Percentiles rank a stretch among this genome's conserved stretches.
Evolutionary conservation across 2,113 vertebrate genomes (phyloP).

Genomic region (Pyrgilauda ruficollis): DNA sequence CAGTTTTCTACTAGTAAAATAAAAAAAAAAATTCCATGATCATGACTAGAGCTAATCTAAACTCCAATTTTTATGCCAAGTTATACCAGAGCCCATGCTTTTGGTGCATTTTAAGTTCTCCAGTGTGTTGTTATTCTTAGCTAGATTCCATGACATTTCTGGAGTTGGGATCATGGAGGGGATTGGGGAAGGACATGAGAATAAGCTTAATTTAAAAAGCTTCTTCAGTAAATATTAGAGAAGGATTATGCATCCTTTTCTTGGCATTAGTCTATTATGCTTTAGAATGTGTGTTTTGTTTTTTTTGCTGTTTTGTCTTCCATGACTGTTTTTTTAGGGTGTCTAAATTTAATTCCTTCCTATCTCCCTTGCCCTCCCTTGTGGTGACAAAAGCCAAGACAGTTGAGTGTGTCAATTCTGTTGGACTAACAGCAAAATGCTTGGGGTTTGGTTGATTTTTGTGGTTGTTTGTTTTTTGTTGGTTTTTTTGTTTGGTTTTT

Average conservation of each 20-base stretch:
- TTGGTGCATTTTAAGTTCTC: not conserved
- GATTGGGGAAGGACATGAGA: not conserved
- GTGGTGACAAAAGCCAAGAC: not conserved
- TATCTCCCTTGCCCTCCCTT: not conserved
- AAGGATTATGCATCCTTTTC: not conserved
- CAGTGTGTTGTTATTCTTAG: not conserved
- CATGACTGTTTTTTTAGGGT: not conserved
- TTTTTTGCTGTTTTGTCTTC: not conserved
- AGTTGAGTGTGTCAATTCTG: fast-evolving
- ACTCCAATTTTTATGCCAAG: not conserved
- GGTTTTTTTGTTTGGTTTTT: not conserved
- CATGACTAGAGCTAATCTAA: not conserved
- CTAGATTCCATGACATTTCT: not conserved
- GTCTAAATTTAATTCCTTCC: not conserved
- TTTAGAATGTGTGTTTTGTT: not conserved
- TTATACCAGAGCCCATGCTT: not conserved
- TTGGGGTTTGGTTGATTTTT: not conserved
- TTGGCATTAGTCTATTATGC: not conserved
- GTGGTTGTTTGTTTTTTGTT: not conserved
- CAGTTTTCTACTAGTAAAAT: not conserved
- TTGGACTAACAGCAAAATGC: not conserved
- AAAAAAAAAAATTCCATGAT: too few relatives aligned
- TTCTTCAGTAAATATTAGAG: not conserved
- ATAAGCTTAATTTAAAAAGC: not conserved
- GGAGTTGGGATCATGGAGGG: not conserved